Base-by-base conservation (phyloP, 2,113 vertebrate genomes). In the Sinosuthora webbiana region DNA sequence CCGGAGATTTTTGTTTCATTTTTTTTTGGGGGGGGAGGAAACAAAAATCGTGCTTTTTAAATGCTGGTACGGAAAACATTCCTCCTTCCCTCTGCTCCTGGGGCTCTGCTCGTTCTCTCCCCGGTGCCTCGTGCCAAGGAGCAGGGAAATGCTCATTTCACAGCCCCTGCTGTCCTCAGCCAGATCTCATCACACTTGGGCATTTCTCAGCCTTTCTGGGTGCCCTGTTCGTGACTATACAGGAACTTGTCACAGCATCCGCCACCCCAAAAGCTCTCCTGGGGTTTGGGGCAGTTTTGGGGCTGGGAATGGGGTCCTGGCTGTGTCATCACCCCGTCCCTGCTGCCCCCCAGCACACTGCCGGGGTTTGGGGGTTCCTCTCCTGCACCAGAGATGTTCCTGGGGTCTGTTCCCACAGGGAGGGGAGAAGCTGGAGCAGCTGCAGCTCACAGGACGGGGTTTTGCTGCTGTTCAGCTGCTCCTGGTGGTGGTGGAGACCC, bases 261-360 rank as follows among this genome's bases (percentile, higher is more conserved):
- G 20, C 45, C 45, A 49, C 24, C 13, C 49, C 49, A 49, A 49
- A 49, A 49, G 49, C 23, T 49, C 24, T 49, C 13, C 49, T 49
- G 49, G 49, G 49, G 24, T 19, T 47, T 47, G 47, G 23, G 50
- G 50, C 50, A 28, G 27, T 47, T 47, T 53, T 49, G 28, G 3
- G 4, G 55, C 4, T 47, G 9, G 37, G 12, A 3, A 52, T 6
- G 39, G 27, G 9, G 22, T 41, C 22, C 44, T 81, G 47, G 41
- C 2, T 1, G 1, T 30, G 19, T 2, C 17, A 12, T 12, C 28
- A 7, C 23, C 1, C 1, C n/a, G 20, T 17, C 24, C n/a, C 39
- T 33, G 5, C 23, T 35, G 44, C 17, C 63, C 27, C 31, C 20
- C 8, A 3, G 11, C 1, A 0, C 35, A 21, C 2, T 59, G n/a